phyloP scores from a whole-genome alignment of 2,113 vertebrate genomes.

The Sciurus niger region DNA sequence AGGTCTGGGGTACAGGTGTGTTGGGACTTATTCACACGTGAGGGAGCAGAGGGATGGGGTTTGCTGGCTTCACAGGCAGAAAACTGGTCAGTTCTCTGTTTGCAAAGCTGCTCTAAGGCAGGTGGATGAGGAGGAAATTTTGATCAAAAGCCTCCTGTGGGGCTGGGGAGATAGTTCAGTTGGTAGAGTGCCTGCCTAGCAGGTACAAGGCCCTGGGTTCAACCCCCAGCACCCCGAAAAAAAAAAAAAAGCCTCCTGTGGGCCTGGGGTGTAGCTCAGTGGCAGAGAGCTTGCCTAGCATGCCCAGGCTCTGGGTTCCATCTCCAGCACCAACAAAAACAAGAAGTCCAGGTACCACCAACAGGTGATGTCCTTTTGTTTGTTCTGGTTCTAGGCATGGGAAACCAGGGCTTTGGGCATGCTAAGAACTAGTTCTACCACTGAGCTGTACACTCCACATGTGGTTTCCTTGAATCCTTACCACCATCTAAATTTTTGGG shows the following conservation, averaged over 20 bases:
- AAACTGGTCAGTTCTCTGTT: conserved; percentile 24
- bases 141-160: conserved; percentile 23
- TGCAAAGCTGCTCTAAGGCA: conserved; percentile 43
- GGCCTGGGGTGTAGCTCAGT: neutral
- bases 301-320: neutral
- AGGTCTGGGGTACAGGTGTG: neutral
- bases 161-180: neutral
- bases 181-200: too few relatives aligned
- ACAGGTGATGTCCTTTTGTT: neutral
- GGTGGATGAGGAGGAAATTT: neutral
- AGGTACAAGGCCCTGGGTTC: neutral
- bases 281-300: too few relatives aligned
- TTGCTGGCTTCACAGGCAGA: neutral
- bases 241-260: neutral
- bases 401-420: neutral
- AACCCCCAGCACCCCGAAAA: too few relatives aligned
- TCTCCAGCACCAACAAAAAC: too few relatives aligned
- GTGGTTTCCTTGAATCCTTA: neutral
- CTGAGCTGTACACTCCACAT: neutral
- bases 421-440: neutral
- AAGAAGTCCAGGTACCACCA: neutral
- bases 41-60: neutral
- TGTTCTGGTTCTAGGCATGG: neutral
- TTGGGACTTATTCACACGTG: conserved; percentile 14
- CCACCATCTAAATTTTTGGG: neutral